Evolutionary conservation across 2,113 vertebrate species (phyloP), one percentile per base, ranked within the genome.

Genomic region (Pungitius pungitius): DNA sequence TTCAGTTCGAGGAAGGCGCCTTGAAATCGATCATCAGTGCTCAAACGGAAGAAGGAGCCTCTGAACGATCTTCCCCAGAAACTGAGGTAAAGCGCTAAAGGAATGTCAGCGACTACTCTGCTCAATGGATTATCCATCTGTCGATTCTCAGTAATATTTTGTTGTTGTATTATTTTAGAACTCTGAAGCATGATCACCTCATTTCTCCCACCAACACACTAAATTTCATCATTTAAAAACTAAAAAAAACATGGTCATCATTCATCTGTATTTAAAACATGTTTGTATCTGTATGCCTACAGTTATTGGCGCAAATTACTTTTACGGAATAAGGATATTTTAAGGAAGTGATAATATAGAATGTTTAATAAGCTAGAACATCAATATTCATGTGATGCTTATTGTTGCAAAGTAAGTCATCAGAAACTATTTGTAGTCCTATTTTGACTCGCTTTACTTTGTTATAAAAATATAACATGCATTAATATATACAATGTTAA

Each of bases 1-100:
- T 72, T 65, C 70, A 95, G 94, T 94, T 95, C 89, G 94, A 95
- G 86, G 94, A 95, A 70, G 93, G 93, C 14, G 92, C 93, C 26
- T 79, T 95, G 69, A 94, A 93, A 80, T 94, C 94, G 11, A 93
- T 94, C 65, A 95, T 95, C 17, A 91, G 78, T 77, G 92, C 89
- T 58, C 92, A 94, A 74, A 85, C 71, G 72, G 91, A 92, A 75
- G 91, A 92, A 68, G 89, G 73, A 73, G 78, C 77, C 20, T 71
- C 92, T 45, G 66, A 92, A 22, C 78, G 80, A 5, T 56, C 80
- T n/a, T 71, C 72, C 15, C 72, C 87, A 49, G 90, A 93, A 83
- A 80, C 86, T 78, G 86, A 87, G 77, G 88, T 89, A 83, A 78
- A 59, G 40, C n/a, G 35, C 26, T 40, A 75, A 43, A 24, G 10